phyloP scores from a whole-genome alignment of 2,113 vertebrate species.

The Cynopterus brachyotis region DNA sequence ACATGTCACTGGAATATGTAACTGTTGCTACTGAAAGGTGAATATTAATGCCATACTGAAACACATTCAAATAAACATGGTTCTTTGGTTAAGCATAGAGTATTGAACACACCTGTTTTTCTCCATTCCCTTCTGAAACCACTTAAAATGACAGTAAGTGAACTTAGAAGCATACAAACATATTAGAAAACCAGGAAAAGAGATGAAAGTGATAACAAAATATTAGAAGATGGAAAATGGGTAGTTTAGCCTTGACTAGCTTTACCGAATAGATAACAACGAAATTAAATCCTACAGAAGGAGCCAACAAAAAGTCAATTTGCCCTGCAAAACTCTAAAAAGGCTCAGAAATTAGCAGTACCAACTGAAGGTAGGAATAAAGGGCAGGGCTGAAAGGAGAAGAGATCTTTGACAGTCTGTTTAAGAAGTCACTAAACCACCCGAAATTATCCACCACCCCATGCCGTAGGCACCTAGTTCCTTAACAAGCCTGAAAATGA shows the following conservation, averaged over 20 bases:
- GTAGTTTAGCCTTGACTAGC: neutral
- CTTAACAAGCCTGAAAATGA: neutral
- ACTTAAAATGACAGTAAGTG: neutral
- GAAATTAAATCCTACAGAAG: neutral
- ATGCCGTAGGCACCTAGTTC: neutral
- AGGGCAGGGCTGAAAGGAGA: neutral
- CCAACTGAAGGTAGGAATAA: neutral
- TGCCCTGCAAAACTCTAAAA: neutral
- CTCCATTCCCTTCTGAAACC: neutral
- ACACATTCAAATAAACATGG: neutral
- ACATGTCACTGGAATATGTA: neutral
- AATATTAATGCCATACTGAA: neutral
- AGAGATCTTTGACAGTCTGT: neutral
- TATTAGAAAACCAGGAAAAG: neutral
- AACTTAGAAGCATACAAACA: neutral
- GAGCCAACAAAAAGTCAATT: neutral
- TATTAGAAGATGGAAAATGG: neutral
- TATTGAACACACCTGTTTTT: neutral
- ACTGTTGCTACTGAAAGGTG: neutral
- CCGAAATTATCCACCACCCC: neutral
- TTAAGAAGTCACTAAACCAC: neutral
- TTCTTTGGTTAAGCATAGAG: neutral
- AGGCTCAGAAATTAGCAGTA: neutral
- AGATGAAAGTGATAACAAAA: neutral
- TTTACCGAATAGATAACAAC: neutral